Percentiles rank a stretch among this genome's conserved stretches.
Conservation (phyloP, 2,113 vertebrate genomes). For the Rhea pennata region DNA sequence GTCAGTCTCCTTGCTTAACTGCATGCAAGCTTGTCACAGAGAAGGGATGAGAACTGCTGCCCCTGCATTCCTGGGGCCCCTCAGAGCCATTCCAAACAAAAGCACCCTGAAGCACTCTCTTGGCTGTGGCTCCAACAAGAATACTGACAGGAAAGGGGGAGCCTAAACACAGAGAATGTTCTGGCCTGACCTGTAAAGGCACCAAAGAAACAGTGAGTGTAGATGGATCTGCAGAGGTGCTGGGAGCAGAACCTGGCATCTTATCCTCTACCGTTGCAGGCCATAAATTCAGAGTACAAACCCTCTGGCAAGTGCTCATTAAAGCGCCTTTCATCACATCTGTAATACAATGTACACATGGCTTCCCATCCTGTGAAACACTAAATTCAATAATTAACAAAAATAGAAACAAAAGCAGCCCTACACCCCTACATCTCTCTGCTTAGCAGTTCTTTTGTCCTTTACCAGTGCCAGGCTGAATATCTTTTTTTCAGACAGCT, state of each 20-base stretch:
- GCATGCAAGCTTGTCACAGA: rapidly evolving
- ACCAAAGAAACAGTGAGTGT: not conserved
- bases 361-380: not conserved
- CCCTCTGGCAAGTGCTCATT: not conserved
- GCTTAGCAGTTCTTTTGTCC: not conserved
- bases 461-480: not conserved
- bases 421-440: not conserved
- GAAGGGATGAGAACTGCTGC: not conserved
- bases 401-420: not conserved
- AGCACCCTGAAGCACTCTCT: not conserved
- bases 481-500: not conserved
- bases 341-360: not conserved
- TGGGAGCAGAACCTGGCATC: not conserved
- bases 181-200: not conserved
- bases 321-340: not conserved
- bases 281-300: not conserved
- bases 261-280: not conserved
- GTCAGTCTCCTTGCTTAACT: not conserved
- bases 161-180: not conserved
- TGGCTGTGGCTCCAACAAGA: not conserved
- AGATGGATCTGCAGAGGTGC: not conserved
- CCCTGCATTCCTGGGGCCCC: not conserved
- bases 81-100: not conserved
- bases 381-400: not conserved
- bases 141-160: not conserved